phyloP scores from a whole-genome alignment of 1,140 invertebrate species.

The Oncopodura yosiiana region DNA sequence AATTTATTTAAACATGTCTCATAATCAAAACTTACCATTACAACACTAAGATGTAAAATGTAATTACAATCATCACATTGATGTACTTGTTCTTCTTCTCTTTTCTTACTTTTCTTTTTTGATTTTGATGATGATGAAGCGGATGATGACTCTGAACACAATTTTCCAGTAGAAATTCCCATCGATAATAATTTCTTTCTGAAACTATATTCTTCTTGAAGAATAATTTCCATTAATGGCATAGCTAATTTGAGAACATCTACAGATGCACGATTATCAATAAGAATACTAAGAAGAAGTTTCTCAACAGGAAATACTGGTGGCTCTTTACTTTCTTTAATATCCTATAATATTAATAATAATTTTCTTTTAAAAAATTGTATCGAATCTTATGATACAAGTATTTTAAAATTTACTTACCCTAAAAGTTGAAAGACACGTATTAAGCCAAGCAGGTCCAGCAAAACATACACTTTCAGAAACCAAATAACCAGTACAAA shows the following conservation, averaged over 20 bases:
- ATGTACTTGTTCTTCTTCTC: constrained; percentile 52
- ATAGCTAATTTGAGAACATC: constrained; percentile 54
- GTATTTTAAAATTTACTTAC: constrained; percentile 41
- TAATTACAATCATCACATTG: constrained; percentile 70
- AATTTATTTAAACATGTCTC: not conserved
- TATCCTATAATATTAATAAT: constrained; percentile 50
- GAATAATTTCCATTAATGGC: constrained; percentile 44
- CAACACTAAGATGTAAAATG: constrained; percentile 68
- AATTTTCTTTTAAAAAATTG: not conserved
- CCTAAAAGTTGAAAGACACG: constrained; percentile 61
- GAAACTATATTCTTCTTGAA: constrained; percentile 47
- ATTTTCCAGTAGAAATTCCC: constrained; percentile 55
- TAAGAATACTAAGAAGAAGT: constrained; percentile 65
- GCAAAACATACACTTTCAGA: constrained; percentile 92
- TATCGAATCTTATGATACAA: not conserved
- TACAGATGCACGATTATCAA: constrained; percentile 54
- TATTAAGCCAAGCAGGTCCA: constrained; percentile 65
- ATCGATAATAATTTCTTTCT: constrained; percentile 47
- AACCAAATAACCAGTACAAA: constrained; percentile 79
- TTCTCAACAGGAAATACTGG: constrained; percentile 83
- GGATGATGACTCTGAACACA: constrained; percentile 49
- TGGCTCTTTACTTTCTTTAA: constrained; percentile 74
- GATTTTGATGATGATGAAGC: constrained; percentile 44
- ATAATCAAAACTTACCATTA: constrained; percentile 46
- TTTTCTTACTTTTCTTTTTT: constrained; percentile 42